phyloP scores from a whole-genome alignment of 1,140 invertebrate genomes.

The Drosophila sturtevanti region DNA sequence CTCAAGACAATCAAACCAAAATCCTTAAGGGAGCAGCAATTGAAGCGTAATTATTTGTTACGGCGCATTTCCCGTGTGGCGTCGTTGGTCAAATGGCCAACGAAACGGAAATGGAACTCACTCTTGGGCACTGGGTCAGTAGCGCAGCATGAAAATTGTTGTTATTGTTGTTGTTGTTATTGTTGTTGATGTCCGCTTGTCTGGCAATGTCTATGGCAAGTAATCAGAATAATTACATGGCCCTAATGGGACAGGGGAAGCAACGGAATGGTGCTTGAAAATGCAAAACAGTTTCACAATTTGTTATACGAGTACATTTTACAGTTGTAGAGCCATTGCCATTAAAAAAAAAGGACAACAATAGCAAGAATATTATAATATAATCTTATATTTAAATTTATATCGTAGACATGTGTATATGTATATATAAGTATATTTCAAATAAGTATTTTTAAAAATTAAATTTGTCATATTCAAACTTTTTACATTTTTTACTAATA shows the following conservation, averaged over 20 bases:
- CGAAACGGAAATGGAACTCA: conserved; percentile 22
- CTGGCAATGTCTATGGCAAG: conserved; percentile 53
- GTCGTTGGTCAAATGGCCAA: conserved; percentile 57
- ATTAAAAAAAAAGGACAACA: not conserved
- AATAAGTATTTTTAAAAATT: too few relatives aligned
- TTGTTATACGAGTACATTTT: conserved; percentile 29
- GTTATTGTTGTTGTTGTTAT: conserved; percentile 28
- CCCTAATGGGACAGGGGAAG: conserved; percentile 60
- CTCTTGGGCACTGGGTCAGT: conserved; percentile 70
- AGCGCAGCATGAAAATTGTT: conserved; percentile 61
- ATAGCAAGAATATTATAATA: not conserved
- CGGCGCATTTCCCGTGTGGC: conserved; percentile 74
- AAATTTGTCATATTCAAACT: too few relatives aligned
- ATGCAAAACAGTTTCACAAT: conserved; percentile 52
- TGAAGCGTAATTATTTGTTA: conserved; percentile 79
- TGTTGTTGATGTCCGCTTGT: conserved; percentile 32
- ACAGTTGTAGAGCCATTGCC: conserved; percentile 33
- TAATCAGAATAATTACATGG: conserved; percentile 78
- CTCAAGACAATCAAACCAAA: conserved; percentile 56
- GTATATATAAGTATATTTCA: not conserved
- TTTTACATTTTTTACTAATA: too few relatives aligned
- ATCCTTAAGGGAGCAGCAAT: conserved; percentile 68
- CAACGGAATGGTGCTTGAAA: conserved; percentile 18
- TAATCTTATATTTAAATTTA: too few relatives aligned
- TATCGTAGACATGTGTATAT: too few relatives aligned